These are phyloP conservation scores for Rambutsinella grinnellia DNA, from an alignment of 2,888 invertebrate genomes.

Conservation along the genomic window DNA sequence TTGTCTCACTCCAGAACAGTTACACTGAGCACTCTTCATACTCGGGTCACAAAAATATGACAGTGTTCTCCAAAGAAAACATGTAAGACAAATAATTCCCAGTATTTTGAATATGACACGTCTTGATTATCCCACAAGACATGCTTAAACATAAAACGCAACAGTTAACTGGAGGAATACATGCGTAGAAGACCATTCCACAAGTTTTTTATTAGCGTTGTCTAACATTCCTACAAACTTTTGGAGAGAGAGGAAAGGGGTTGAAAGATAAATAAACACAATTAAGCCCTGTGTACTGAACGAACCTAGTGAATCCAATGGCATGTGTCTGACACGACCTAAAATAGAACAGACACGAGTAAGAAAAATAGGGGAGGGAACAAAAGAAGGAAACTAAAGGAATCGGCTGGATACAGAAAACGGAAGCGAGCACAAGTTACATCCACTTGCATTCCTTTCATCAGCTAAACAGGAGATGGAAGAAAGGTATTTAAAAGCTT, in stretches of 20 bases:
- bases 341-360: constrained; percentile 7
- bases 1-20: too few relatives aligned
- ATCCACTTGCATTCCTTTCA: background rate
- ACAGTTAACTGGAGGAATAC: constrained; percentile 9
- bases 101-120: background rate
- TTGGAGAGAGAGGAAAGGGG: background rate
- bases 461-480: background rate
- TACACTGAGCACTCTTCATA: too few relatives aligned
- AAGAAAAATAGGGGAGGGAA: background rate
- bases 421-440: background rate
- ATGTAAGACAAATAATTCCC: background rate
- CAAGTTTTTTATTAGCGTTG: background rate
- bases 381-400: background rate
- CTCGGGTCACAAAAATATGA: too few relatives aligned
- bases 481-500: constrained; percentile 10
- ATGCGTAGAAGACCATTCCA: constrained; percentile 7
- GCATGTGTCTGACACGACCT: constrained; percentile 1
- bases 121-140: constrained; percentile 3
- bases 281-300: constrained; percentile 11
- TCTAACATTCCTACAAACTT: background rate
- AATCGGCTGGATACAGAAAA: background rate
- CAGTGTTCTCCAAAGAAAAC: background rate
- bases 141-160: background rate
- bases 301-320: background rate
- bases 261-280: constrained; percentile 27